phyloP scores from a whole-genome alignment of 2,113 vertebrate species.

The Hemiscyllium ocellatum region DNA sequence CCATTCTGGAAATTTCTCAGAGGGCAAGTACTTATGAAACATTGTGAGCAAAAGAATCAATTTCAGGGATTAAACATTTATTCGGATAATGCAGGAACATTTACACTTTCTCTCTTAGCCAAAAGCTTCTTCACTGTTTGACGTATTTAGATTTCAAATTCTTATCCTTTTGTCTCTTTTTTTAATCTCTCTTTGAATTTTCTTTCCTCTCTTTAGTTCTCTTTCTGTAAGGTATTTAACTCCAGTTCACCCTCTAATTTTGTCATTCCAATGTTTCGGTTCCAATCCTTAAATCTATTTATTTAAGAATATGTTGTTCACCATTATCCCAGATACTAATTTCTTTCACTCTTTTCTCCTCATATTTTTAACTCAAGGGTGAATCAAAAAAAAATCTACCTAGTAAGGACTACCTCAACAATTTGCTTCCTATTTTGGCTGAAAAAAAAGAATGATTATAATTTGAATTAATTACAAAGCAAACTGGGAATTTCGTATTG shows the following conservation, averaged over 20 bases:
- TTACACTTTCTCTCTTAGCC: not conserved
- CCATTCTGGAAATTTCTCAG: not conserved
- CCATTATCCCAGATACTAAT: not conserved
- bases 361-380: not conserved
- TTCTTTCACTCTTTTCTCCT: not conserved
- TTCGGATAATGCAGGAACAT: not conserved
- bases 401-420: not conserved
- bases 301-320: not conserved
- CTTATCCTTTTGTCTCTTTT: not conserved
- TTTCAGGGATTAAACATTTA: not conserved
- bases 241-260: not conserved
- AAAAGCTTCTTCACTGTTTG: not conserved
- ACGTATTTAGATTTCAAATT: not conserved
- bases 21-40: not conserved
- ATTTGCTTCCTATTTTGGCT: not conserved
- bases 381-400: not conserved
- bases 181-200: not conserved
- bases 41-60: not conserved
- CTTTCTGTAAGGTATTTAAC: not conserved
- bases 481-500: not conserved
- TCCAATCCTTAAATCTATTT: not conserved
- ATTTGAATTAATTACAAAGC: not conserved
- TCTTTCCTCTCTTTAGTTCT: not conserved
- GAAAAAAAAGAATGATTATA: not conserved
- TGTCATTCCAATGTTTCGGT: not conserved